These are phyloP conservation scores for Nasonovia ribisnigri DNA, from an alignment of 2,888 invertebrate species.

Conservation along the genomic window DNA sequence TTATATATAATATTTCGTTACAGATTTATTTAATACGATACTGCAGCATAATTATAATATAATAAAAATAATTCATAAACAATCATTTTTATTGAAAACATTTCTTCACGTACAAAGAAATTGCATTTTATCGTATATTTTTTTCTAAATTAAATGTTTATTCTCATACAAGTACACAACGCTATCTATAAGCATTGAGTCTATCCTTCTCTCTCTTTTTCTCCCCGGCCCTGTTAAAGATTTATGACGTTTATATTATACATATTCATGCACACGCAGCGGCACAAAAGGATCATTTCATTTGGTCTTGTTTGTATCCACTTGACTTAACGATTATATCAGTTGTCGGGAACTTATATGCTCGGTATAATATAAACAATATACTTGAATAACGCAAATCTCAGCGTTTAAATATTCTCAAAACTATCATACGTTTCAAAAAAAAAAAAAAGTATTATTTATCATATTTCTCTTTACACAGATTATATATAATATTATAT, in stretches of 20 bases:
- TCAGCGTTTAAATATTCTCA: constrained; percentile 14
- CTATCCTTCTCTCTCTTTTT: neutral
- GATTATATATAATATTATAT: neutral
- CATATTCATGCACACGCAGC: neutral
- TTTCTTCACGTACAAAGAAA: neutral
- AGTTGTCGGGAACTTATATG: neutral
- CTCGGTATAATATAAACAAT: neutral
- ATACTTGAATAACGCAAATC: constrained; percentile 21
- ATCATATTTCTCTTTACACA: neutral
- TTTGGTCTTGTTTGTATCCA: constrained; percentile 36
- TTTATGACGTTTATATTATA: constrained; percentile 23
- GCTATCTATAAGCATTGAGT: neutral
- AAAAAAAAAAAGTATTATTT: neutral
- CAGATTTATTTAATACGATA: neutral
- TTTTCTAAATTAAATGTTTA: neutral
- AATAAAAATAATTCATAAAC: neutral
- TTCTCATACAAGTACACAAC: neutral
- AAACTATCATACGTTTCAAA: neutral
- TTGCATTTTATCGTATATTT: neutral
- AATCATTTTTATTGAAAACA: neutral
- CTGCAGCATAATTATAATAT: neutral
- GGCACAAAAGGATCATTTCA: constrained; percentile 29
- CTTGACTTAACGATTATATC: constrained; percentile 14
- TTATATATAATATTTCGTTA: neutral
- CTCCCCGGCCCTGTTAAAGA: neutral